These are phyloP conservation scores for Ascidia mentula DNA, from an alignment of 23 tunicate species.

Conservation along the genomic window DNA sequence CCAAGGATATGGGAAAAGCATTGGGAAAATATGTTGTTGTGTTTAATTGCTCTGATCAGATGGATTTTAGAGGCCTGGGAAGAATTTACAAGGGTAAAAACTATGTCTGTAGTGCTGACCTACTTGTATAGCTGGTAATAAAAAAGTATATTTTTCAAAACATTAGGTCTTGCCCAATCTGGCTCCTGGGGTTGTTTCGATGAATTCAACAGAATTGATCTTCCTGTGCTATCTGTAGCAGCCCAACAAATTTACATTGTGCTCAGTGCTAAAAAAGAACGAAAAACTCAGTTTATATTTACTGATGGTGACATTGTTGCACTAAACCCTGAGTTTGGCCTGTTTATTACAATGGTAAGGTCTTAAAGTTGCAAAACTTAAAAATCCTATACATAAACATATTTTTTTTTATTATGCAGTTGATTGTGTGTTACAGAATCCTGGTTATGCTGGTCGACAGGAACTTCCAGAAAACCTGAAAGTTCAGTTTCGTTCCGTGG, in stretches of 20 bases:
- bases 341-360: conserved; percentile 95
- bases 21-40: conserved; percentile 98
- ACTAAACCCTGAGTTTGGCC: conserved; percentile 96
- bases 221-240: conserved; percentile 97
- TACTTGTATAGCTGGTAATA: no score
- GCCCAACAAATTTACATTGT: conserved; percentile 99
- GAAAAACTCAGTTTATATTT: conserved; percentile 72
- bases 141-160: no score
- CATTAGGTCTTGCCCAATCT: conserved; percentile 92
- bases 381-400: neutral
- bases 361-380: neutral
- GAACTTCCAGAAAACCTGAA: conserved; percentile 97
- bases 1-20: conserved; percentile 99
- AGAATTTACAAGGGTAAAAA: conserved; percentile 97
- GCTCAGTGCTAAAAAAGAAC: conserved; percentile 83
- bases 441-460: conserved; percentile 99
- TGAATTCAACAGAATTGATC: conserved; percentile 98
- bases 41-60: conserved; percentile 98
- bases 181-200: conserved; percentile 99
- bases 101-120: no score
- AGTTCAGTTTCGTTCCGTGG: conserved; percentile 98
- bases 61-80: conserved; percentile 98
- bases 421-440: conserved; percentile 62
- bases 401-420: neutral
- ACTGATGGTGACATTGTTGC: conserved; percentile 96